These are phyloP conservation scores for Aphelocoma coerulescens DNA, from an alignment of 2,113 vertebrate species.

Conservation along the genomic window DNA sequence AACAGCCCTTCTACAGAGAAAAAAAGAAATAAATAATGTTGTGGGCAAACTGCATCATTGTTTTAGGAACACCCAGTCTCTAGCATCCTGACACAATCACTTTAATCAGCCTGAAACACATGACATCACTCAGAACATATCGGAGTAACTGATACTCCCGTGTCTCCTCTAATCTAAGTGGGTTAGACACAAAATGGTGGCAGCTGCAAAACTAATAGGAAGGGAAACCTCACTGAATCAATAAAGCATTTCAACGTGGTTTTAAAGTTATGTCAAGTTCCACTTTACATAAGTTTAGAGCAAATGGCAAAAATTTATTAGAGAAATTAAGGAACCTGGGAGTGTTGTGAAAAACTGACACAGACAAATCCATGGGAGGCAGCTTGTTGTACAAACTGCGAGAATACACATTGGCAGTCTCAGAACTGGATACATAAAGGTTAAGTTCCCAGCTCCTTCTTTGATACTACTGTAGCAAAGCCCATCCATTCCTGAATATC, in stretches of 20 bases:
- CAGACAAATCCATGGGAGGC: background rate
- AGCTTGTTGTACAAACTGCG: background rate
- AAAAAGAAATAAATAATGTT: background rate
- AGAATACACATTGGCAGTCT: background rate
- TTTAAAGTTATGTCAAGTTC: background rate
- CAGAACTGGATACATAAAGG: background rate
- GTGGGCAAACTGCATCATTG: background rate
- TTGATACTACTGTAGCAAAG: background rate
- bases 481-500: background rate
- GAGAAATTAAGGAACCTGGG: background rate
- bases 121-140: background rate
- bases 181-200: background rate
- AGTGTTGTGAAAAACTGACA: background rate
- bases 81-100: background rate
- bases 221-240: background rate
- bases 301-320: background rate
- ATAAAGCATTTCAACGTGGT: background rate
- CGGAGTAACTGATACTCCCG: background rate
- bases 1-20: background rate
- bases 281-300: background rate
- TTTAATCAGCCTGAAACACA: slow-evolving; percentile 29
- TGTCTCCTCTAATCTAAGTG: background rate
- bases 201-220: slow-evolving; percentile 1
- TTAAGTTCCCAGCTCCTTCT: background rate
- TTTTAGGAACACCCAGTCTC: background rate